phyloP scores from a whole-genome alignment of 2,797 vertebrate species.

The Cheracebus regulus region DNA sequence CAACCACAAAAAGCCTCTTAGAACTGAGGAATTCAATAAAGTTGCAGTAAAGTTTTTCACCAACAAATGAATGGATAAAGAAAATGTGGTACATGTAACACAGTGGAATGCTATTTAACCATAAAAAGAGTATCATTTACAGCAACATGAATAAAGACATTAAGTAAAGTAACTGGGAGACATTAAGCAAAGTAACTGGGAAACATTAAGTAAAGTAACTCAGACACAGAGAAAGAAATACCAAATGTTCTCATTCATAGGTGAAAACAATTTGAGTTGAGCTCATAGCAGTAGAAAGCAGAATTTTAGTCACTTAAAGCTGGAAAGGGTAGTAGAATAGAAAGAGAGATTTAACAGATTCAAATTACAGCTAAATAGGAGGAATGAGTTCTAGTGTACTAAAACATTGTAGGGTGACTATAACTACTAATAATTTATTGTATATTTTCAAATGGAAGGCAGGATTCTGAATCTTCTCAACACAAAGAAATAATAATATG shows the following conservation, averaged over 20 bases:
- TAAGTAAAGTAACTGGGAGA: not conserved
- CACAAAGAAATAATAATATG: not conserved
- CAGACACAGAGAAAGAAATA: not conserved
- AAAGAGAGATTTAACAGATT: not conserved
- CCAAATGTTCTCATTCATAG: not conserved
- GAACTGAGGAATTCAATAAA: not conserved
- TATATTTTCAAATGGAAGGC: not conserved
- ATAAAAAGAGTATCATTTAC: not conserved
- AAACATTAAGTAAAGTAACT: not conserved
- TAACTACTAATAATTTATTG: not conserved
- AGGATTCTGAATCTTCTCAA: not conserved
- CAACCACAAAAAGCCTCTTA: not conserved
- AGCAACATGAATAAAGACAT: not conserved
- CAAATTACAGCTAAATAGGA: not conserved
- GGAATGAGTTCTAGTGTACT: not conserved
- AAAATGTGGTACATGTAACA: not conserved
- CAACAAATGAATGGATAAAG: not conserved
- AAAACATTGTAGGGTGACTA: not conserved
- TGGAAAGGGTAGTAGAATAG: not conserved
- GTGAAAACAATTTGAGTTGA: not conserved
- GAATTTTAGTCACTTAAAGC: not conserved
- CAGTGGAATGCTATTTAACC: not conserved
- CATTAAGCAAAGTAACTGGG: not conserved
- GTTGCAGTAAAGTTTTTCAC: not conserved
- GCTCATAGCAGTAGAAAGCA: not conserved